phyloP scores from a whole-genome alignment of 2,797 vertebrate genomes.

The Xerus rutilus region DNA sequence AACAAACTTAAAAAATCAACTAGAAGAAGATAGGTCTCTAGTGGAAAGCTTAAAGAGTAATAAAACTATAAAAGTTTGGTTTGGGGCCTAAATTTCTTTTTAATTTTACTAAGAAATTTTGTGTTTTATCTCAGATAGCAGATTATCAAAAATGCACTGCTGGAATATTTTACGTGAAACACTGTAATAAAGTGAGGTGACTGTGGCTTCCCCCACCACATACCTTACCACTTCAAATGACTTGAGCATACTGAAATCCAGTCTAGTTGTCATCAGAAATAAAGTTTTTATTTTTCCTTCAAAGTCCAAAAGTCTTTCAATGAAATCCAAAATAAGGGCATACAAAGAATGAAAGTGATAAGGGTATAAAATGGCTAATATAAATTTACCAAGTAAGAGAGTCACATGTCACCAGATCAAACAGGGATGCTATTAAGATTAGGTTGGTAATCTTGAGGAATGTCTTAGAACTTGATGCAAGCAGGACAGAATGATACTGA shows the following conservation, averaged over 20 bases:
- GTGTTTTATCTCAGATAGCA: not conserved
- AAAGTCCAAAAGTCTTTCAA: not conserved
- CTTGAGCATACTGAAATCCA: not conserved
- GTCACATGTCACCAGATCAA: not conserved
- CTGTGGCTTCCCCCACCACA: not conserved
- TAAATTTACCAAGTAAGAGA: not conserved
- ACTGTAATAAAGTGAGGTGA: not conserved
- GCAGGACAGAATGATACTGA: not conserved
- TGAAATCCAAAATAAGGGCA: not conserved
- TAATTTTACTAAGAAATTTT: not conserved
- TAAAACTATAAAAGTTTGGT: not conserved
- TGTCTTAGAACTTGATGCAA: not conserved
- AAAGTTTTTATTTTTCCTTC: not conserved
- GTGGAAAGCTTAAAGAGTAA: not conserved
- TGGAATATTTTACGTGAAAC: constrained; percentile 6
- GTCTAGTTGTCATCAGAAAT: not conserved
- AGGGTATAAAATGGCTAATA: not conserved
- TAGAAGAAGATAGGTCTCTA: not conserved
- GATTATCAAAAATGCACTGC: not conserved
- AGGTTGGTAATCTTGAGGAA: not conserved
- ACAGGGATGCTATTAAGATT: not conserved
- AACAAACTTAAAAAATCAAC: constrained; percentile 51
- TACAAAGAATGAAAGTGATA: not conserved
- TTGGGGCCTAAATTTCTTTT: not conserved
- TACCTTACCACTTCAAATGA: not conserved